These are phyloP conservation scores for Actenoides hombroni DNA, from an alignment of 2,113 vertebrate species.

Conservation along the genomic window DNA sequence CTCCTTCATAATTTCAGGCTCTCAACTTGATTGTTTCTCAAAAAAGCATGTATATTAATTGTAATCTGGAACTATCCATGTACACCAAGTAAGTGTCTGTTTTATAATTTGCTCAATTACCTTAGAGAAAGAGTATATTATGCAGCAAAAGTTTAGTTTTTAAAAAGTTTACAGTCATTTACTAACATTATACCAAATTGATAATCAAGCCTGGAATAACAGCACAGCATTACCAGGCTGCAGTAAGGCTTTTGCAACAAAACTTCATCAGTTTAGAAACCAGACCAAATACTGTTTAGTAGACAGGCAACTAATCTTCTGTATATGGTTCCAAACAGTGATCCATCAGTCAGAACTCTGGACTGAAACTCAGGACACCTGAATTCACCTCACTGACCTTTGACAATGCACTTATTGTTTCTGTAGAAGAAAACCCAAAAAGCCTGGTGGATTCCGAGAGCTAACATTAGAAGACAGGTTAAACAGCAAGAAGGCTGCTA, in stretches of 20 bases:
- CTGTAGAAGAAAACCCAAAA: not conserved
- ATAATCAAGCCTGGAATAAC: not conserved
- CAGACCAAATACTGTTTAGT: not conserved
- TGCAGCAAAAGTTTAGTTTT: not conserved
- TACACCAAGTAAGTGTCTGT: not conserved
- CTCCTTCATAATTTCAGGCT: not conserved
- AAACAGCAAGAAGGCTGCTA: not conserved
- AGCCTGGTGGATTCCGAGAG: not conserved
- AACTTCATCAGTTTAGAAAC: not conserved
- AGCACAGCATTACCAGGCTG: not conserved
- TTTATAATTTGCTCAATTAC: not conserved
- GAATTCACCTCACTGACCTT: not conserved
- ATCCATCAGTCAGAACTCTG: not conserved
- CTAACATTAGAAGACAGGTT: not conserved
- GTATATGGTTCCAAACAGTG: not conserved
- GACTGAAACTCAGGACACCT: not conserved
- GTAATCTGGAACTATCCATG: not conserved
- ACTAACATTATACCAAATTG: not conserved
- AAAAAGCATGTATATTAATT: not conserved
- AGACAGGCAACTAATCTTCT: not conserved
- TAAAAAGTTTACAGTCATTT: not conserved
- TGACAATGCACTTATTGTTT: not conserved
- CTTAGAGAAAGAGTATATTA: not conserved
- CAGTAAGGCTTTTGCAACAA: not conserved
- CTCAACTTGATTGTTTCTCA: not conserved